A percentile compares a stretch with the other conserved stretches of the same genome.
Conservation (phyloP, 2,797 vertebrate genomes). For the Macrochelys suwanniensis region DNA sequence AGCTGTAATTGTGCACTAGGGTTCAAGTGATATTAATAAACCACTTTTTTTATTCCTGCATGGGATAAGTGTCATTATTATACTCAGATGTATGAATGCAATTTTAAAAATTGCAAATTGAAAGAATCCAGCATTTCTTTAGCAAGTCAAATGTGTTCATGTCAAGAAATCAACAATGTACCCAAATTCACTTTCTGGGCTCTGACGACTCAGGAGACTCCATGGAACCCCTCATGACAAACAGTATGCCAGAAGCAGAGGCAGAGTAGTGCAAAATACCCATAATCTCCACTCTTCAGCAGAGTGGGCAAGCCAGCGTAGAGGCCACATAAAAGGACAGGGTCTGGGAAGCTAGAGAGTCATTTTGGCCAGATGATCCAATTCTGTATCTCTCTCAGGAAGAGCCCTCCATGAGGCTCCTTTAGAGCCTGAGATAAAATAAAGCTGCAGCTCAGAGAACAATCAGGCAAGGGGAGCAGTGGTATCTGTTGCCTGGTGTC, state of each 20-base stretch:
- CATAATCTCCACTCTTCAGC: not conserved
- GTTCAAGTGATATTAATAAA: not conserved
- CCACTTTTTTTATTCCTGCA: not conserved
- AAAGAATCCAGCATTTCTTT: not conserved
- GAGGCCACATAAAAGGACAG: not conserved
- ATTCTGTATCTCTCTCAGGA: not conserved
- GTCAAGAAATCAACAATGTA: not conserved
- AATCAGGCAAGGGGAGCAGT: accelerated
- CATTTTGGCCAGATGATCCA: not conserved
- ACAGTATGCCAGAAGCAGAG: not conserved
- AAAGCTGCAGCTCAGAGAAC: accelerated
- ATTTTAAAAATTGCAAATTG: not conserved
- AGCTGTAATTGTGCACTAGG: not conserved
- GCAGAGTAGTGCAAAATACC: not conserved
- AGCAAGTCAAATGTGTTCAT: not conserved
- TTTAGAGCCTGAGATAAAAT: not conserved
- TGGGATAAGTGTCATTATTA: not conserved
- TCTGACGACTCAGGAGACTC: not conserved
- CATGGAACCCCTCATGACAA: not conserved
- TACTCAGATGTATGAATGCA: not conserved
- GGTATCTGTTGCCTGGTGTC: not conserved
- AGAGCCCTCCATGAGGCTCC: not conserved
- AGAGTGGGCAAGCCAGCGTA: accelerated
- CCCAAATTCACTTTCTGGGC: accelerated
- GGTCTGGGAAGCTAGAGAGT: accelerated